These are phyloP conservation scores for Nyctibius bracteatus DNA, from an alignment of 2,113 vertebrate genomes.

Conservation along the genomic window DNA sequence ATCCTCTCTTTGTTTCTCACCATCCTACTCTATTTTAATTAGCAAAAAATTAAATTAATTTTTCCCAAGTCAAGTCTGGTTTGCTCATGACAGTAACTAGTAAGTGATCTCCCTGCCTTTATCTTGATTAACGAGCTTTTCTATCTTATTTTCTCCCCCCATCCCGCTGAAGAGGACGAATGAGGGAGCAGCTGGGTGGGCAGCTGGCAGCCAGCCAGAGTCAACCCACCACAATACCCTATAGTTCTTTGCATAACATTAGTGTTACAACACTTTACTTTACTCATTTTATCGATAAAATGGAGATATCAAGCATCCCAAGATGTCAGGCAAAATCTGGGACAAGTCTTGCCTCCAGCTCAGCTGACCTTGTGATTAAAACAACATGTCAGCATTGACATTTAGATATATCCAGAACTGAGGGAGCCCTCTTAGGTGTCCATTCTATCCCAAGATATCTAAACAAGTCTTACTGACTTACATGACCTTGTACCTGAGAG, in stretches of 20 bases:
- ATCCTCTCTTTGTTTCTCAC: not conserved
- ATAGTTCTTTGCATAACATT: not conserved
- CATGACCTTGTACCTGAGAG: not conserved
- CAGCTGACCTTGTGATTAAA: not conserved
- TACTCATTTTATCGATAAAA: not conserved
- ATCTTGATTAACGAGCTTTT: accelerated
- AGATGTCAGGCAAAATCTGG: not conserved
- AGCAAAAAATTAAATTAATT: not conserved
- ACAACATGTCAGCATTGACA: accelerated
- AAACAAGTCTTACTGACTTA: not conserved
- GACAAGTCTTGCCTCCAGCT: not conserved
- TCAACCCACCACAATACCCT: not conserved
- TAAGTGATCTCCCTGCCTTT: not conserved
- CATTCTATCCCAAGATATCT: not conserved
- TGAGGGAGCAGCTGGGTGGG: not conserved
- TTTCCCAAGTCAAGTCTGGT: not conserved
- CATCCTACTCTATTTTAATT: not conserved
- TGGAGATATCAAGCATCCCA: not conserved
- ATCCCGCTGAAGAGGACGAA: not conserved
- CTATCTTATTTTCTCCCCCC: not conserved
- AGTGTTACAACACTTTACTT: not conserved
- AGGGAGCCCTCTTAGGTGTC: not conserved
- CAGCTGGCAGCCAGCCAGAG: not conserved
- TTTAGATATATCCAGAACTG: not conserved
- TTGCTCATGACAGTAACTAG: not conserved